Percentiles rank a stretch among this genome's conserved stretches.
Conservation (phyloP, 2,888 invertebrate species). For the Sarcophaga caerulescens region DNA sequence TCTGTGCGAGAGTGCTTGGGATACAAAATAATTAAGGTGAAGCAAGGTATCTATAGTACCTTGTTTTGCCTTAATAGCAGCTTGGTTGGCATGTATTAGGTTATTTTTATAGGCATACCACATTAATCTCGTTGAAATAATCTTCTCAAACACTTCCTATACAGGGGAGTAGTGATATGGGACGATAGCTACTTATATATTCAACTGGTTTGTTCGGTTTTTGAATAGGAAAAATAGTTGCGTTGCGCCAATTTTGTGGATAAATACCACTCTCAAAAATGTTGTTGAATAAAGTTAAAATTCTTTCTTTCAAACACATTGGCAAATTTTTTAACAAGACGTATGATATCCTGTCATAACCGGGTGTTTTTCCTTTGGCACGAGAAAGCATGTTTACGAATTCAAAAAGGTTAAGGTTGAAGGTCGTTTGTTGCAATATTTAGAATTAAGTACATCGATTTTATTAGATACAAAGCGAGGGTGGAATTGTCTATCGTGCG, state of each 20-base stretch:
- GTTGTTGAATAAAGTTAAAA: conserved; percentile 22
- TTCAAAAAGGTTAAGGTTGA: neutral
- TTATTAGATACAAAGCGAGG: neutral
- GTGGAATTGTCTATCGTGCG: conserved; percentile 19
- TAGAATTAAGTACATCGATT: neutral
- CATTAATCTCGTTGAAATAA: conserved; percentile 16
- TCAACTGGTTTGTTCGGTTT: conserved; percentile 43
- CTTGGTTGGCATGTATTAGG: neutral
- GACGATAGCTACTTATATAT: neutral
- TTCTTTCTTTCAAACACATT: neutral
- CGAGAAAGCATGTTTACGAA: conserved; percentile 8
- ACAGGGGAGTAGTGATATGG: conserved; percentile 28
- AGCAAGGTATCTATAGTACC: neutral
- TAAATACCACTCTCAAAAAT: neutral
- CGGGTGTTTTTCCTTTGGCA: conserved; percentile 37
- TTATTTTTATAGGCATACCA: neutral
- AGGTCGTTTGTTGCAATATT: neutral
- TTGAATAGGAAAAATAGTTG: conserved; percentile 12
- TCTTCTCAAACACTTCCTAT: conserved; percentile 41
- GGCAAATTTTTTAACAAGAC: conserved; percentile 29
- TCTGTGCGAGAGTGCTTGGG: too few species aligned
- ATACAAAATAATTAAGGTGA: too few species aligned
- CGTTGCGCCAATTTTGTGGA: conserved; percentile 1
- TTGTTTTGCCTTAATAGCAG: neutral
- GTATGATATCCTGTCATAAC: conserved; percentile 28